phyloP scores from a whole-genome alignment of 2,797 vertebrate genomes.

The Smutsia gigantea region DNA sequence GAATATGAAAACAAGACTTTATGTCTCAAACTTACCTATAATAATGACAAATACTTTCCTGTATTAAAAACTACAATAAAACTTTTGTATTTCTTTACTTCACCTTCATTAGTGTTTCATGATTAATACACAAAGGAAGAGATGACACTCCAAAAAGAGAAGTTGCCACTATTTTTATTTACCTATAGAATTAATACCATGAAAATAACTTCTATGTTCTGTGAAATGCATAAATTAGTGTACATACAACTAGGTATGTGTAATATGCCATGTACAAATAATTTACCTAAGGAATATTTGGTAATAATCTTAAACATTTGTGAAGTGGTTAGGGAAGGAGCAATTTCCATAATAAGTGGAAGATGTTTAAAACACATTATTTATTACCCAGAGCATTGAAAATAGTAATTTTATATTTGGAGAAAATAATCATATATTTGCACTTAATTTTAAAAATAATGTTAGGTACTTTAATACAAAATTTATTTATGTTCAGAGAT shows the following conservation, averaged over 20 bases:
- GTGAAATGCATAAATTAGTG: background rate
- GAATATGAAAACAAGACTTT: constrained; percentile 74
- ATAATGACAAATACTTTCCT: constrained; percentile 64
- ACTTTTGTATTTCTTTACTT: constrained; percentile 7
- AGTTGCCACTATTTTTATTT: background rate
- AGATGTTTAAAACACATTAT: background rate
- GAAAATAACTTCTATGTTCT: background rate
- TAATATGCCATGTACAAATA: background rate
- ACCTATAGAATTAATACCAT: background rate
- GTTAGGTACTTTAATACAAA: background rate
- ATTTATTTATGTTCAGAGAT: background rate
- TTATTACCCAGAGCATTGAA: background rate
- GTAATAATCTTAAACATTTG: background rate
- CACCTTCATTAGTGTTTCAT: background rate
- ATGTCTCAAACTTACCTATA: constrained; percentile 60
- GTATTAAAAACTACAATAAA: constrained; percentile 40
- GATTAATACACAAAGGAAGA: constrained; percentile 39
- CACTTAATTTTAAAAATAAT: background rate
- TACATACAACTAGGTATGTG: background rate
- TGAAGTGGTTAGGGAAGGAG: background rate
- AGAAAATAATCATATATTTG: background rate
- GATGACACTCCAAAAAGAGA: background rate
- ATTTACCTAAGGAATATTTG: background rate
- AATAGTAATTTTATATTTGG: background rate
- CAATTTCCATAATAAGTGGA: background rate